Evolutionary conservation across 2,113 vertebrate genomes (phyloP).

Genomic region (Macquaria australasica): DNA sequence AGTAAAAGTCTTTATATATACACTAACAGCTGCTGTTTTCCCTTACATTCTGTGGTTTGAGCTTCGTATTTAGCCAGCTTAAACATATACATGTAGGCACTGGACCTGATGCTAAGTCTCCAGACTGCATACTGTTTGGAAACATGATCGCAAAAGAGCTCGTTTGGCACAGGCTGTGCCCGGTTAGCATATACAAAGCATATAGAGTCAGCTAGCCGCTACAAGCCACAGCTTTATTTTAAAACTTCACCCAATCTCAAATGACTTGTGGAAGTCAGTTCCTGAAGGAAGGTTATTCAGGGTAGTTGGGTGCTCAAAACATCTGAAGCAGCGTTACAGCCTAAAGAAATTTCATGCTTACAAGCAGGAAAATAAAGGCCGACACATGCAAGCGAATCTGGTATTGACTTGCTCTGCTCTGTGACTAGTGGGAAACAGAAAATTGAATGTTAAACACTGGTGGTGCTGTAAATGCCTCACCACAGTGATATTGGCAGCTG

Average conservation of each 20-base stretch:
- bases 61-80: conserved; percentile 25
- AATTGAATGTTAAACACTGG: conserved; percentile 47
- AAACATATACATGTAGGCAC: conserved; percentile 35
- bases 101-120: conserved; percentile 11
- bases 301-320: conserved; percentile 53
- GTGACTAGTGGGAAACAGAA: conserved; percentile 28
- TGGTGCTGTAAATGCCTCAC: conserved; percentile 21
- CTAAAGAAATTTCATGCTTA: conserved; percentile 44
- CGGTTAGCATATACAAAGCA: conserved; percentile 45
- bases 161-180: conserved; percentile 30
- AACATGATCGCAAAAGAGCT: conserved; percentile 50
- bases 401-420: conserved; percentile 35
- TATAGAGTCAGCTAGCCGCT: conserved; percentile 57
- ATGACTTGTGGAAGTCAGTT: conserved; percentile 55
- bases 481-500: conserved; percentile 40
- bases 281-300: conserved; percentile 55
- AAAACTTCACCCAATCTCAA: conserved; percentile 63
- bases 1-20: neutral
- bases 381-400: conserved; percentile 12
- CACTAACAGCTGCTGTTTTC: conserved; percentile 40
- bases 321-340: conserved; percentile 39
- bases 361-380: conserved; percentile 32
- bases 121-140: conserved; percentile 50
- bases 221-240: conserved; percentile 73
- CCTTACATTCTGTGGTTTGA: conserved; percentile 34